Percentiles rank a stretch among this genome's conserved stretches.
These are phyloP conservation scores for Prorops nasuta DNA, from an alignment of 1,140 invertebrate species.

Conservation along the genomic window DNA sequence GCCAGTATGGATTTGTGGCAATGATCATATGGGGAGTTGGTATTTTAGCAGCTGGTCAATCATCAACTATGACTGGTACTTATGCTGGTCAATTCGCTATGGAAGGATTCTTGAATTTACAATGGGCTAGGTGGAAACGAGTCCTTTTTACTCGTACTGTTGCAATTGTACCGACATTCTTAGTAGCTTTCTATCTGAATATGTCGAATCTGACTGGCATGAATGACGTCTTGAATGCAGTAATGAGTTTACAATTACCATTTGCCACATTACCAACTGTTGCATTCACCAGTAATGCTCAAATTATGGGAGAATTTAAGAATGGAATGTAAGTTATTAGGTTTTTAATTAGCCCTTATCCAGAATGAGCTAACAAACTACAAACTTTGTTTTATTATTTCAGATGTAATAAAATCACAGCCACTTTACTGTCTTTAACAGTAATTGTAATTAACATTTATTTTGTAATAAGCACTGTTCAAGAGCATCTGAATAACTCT, in stretches of 20 bases:
- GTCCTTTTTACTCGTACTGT: conserved; percentile 83
- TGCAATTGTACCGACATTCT: conserved; percentile 87
- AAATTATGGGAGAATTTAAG: conserved; percentile 82
- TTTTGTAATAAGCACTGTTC: conserved; percentile 70
- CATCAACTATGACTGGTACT: conserved; percentile 85
- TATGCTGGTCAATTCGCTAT: conserved; percentile 77
- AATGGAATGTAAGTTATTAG: conserved; percentile 66
- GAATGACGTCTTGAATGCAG: conserved; percentile 89
- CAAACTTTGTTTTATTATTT: conserved; percentile 37
- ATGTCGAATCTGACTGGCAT: conserved; percentile 76
- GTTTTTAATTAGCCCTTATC: too few species aligned
- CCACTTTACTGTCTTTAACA: conserved; percentile 65
- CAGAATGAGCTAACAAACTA: too few species aligned
- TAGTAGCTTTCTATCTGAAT: conserved; percentile 72
- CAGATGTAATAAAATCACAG: conserved; percentile 69
- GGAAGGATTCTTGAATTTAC: conserved; percentile 87
- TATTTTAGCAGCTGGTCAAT: conserved; percentile 87
- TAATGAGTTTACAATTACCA: conserved; percentile 83
- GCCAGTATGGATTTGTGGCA: conserved; percentile 74
- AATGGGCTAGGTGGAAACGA: conserved; percentile 86
- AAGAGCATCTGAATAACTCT: conserved; percentile 43
- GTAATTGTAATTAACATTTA: conserved; percentile 83
- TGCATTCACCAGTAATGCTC: conserved; percentile 78
- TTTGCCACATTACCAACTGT: conserved; percentile 85
- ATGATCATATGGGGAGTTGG: conserved; percentile 91